A percentile compares a stretch with the other conserved stretches of the same genome.
phyloP scores from a whole-genome alignment of 1,140 invertebrate genomes.

The Achatina immaculata region DNA sequence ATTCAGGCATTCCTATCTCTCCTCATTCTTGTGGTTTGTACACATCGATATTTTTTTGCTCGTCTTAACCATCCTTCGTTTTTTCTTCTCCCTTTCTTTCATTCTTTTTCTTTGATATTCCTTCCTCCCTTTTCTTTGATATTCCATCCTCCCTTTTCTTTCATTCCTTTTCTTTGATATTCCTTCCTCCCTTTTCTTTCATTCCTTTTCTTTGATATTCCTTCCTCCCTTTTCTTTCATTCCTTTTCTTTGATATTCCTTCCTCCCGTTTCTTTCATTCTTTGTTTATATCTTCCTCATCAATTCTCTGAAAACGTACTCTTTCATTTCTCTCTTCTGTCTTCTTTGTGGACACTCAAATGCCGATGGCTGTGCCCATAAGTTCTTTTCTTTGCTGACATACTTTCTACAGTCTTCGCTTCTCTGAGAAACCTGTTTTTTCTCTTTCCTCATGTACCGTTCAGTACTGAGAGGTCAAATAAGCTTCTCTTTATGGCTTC shows the following conservation, averaged over 20 bases:
- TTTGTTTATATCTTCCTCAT: too few species aligned
- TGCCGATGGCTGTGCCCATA: too few species aligned
- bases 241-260: background rate
- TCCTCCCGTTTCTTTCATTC: background rate
- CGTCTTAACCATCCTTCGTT: background rate
- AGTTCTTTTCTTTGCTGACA: too few species aligned
- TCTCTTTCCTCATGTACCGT: too few species aligned
- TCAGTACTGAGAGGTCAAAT: too few species aligned
- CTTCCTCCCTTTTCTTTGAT: conserved; percentile 2
- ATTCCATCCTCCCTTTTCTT: too few species aligned
- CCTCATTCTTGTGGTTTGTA: background rate
- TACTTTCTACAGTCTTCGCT: too few species aligned
- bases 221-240: background rate
- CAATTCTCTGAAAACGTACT: too few species aligned
- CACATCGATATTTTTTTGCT: background rate
- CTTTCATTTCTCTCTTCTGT: too few species aligned
- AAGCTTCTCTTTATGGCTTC: too few species aligned
- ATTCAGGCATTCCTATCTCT: conserved; percentile 1
- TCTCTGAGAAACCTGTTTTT: too few species aligned
- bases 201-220: background rate
- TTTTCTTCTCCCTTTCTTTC: background rate
- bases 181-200: background rate
- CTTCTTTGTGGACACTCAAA: too few species aligned
- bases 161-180: background rate
- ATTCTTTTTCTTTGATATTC: background rate